Percentiles rank a stretch among this genome's conserved stretches.
phyloP scores from a whole-genome alignment of 2,888 invertebrate species.

The Pterostichus madidus region DNA sequence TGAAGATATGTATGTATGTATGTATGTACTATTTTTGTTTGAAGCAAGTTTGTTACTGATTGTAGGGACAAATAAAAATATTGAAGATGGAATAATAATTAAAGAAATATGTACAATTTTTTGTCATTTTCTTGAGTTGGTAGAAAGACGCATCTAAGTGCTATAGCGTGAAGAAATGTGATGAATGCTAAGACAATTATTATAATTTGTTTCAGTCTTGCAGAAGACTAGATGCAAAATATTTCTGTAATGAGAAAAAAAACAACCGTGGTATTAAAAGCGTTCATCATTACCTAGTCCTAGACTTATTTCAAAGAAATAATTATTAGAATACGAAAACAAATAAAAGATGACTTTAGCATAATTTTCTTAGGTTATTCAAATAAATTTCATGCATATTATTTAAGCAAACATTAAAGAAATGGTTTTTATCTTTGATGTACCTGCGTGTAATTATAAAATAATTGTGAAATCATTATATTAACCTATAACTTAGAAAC shows the following conservation, averaged over 20 bases:
- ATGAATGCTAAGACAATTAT: neutral
- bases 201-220: neutral
- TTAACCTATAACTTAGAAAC: no score
- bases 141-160: neutral
- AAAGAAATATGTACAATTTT: neutral
- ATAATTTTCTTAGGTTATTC: no score
- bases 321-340: neutral
- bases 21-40: no score
- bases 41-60: no score
- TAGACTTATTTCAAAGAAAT: neutral
- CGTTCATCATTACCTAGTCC: neutral
- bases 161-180: constrained; percentile 9
- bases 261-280: neutral
- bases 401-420: no score
- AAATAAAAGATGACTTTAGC: neutral
- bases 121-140: neutral
- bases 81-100: no score
- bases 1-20: no score
- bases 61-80: no score
- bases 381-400: no score
- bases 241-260: constrained; percentile 3
- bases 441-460: no score
- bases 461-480: no score
- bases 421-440: no score
- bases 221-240: neutral